Evolutionary conservation across 2,888 invertebrate genomes (phyloP), one percentile per base, ranked within the genome.

Genomic region (Abscondita cerata): DNA sequence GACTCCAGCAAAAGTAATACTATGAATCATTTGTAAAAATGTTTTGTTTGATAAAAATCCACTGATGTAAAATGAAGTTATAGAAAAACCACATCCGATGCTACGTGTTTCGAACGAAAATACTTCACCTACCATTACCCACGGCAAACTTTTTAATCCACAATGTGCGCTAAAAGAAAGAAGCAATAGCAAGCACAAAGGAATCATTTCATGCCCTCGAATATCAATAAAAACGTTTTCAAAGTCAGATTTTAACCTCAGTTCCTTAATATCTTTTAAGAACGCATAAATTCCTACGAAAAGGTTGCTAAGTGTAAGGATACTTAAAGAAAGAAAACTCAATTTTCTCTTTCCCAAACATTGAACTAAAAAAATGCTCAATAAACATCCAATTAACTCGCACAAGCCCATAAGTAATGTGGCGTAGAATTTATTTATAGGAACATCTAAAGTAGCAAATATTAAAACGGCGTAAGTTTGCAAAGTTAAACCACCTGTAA

Each of bases 101-200:
- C 90, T 87, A 16, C 92, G 82, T 0, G 89, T 88, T 62, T 86
- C 85, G 0, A 86, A 84, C 25, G 89, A 86, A 73, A 86, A 90
- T 62, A 92, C 89, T 81, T 93, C 93, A 6, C 92, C 92, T 36
- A 90, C 89, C 9, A 93, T 81, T 65, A 93, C 86, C 93, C 93
- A 93, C 0, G 93, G 92, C 44, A 93, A 78, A 63, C 90, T 79
- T 53, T 91, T 82, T 46, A 92, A 88, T 0, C 89, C 87, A 1
- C 86, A 80, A 72, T 92, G 90, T 0, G 90, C 85, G 44, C 90
- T 79, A 69, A 92, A 86, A 0, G 91, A 90, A 3, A 89, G 81
- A 1, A 85, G 76, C 69, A 92, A 84, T 13, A 93, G 78, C 0
- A 89, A 81, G 0, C 84, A 83, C 15, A 87, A 83, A 0, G 92